Evolutionary conservation across 2,113 vertebrate genomes (phyloP), one percentile per base, ranked within the genome.

Genomic region (Phrynosoma blainvillii): DNA sequence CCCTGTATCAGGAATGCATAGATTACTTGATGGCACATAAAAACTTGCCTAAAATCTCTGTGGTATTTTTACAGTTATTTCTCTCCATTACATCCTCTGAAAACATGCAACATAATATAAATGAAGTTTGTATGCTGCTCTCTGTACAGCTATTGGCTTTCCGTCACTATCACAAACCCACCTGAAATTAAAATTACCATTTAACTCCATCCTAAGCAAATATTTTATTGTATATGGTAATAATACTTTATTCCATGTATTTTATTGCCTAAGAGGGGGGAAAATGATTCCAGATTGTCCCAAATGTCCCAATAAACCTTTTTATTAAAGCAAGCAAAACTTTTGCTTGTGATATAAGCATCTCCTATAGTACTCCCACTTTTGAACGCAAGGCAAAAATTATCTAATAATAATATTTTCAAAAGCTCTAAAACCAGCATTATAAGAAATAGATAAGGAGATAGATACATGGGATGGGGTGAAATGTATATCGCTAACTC

Each of bases 281-380:
- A 95, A 95, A 91, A 40, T 14, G 73, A 76, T 85, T 89, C 84
- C 86, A 82, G 68, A 30, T 47, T 25, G 79, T 89, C 90, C 82
- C 40, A 93, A 87, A 95, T 89, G 86, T 95, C 93, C 92, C 79
- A 87, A 78, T 88, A 91, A 94, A 91, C 87, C 74, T 36, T 12
- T 7, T 82, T 91, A 93, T 93, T 87, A 92, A 93, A 87, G 27
- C 62, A 90, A 71, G 87, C 84, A 92, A 96, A 96, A 97, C 93
- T 95, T 96, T 90, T 74, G 70, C 83, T 93, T 93, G 77, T 42
- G 94, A 87, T 84, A 90, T 93, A 90, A 21, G 20, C 32, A 82
- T 84, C 87, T 93, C 89, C 91, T 71, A n/a, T 92, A 92, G 89
- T 93, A 87, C 87, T 87, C 81, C 52, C 79, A 83, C 66, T 93